Conservation (phyloP, 2,797 vertebrate genomes). For the Furcifer pardalis region DNA sequence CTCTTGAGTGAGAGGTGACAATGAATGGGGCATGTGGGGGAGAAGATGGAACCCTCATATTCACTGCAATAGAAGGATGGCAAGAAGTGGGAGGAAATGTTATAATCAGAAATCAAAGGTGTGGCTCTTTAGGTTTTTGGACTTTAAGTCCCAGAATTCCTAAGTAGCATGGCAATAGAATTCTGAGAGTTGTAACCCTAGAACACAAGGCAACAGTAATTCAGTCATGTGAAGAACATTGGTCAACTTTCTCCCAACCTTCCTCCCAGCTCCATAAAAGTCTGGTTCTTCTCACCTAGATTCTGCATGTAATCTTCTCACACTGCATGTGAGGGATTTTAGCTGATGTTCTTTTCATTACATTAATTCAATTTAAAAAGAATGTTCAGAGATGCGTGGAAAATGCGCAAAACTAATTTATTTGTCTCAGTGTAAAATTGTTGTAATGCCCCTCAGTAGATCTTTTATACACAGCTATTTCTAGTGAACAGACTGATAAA, state of each 20-base stretch:
- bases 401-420: not conserved
- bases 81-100: not conserved
- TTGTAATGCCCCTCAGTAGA: not conserved
- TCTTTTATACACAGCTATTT: not conserved
- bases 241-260: not conserved
- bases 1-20: not conserved
- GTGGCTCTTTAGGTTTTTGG: no score
- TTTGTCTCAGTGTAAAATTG: not conserved
- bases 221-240: not conserved
- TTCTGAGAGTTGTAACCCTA: no score
- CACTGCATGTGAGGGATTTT: not conserved
- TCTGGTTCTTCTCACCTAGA: not conserved
- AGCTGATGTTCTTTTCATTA: not conserved
- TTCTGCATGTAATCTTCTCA: not conserved
- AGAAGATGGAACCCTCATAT: not conserved
- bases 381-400: not conserved
- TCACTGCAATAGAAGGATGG: not conserved
- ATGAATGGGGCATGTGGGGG: not conserved
- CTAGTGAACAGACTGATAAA: not conserved
- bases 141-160: no score
- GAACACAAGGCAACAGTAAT: slow-evolving; percentile 6
- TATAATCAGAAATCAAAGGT: not conserved
- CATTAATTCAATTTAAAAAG: slow-evolving; percentile 1
- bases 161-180: no score
- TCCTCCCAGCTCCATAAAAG: not conserved